Evolutionary conservation across 2,888 invertebrate genomes (phyloP).

Genomic region (Cancer borealis): DNA sequence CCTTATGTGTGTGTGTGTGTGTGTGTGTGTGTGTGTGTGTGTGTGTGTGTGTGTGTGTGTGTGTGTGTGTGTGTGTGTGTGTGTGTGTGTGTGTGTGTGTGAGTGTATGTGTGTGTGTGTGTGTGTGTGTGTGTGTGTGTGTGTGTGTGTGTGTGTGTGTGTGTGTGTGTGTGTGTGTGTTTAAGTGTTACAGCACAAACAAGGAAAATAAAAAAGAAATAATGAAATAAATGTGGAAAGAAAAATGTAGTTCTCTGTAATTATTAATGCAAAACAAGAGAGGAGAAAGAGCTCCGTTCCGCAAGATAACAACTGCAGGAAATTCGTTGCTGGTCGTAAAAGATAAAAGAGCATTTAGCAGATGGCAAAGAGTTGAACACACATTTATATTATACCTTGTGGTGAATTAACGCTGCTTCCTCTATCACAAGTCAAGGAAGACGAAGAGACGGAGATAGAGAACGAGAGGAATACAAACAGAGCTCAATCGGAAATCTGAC

Average conservation of each 20-base stretch:
- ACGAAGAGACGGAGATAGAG: background rate
- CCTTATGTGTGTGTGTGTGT: background rate
- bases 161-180: background rate
- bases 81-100: slow-evolving; percentile 3
- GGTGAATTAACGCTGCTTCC: background rate
- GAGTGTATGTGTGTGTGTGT: background rate
- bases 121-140: too few relatives aligned
- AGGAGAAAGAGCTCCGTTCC: background rate
- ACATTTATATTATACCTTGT: background rate
- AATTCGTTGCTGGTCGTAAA: background rate
- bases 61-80: slow-evolving; percentile 24
- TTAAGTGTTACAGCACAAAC: background rate
- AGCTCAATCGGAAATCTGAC: background rate
- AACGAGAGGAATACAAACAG: too few relatives aligned
- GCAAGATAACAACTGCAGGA: background rate
- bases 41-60: slow-evolving; percentile 34
- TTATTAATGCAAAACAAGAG: background rate
- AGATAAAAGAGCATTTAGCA: background rate
- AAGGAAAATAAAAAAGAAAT: background rate
- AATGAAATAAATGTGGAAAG: background rate
- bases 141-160: slow-evolving; percentile 35
- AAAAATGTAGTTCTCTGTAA: background rate
- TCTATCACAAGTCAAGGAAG: background rate
- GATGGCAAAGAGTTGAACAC: background rate
- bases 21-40: slow-evolving; percentile 48